phyloP scores from a whole-genome alignment of 64 coral and sea anemone species.

The Montipora foliosa region DNA sequence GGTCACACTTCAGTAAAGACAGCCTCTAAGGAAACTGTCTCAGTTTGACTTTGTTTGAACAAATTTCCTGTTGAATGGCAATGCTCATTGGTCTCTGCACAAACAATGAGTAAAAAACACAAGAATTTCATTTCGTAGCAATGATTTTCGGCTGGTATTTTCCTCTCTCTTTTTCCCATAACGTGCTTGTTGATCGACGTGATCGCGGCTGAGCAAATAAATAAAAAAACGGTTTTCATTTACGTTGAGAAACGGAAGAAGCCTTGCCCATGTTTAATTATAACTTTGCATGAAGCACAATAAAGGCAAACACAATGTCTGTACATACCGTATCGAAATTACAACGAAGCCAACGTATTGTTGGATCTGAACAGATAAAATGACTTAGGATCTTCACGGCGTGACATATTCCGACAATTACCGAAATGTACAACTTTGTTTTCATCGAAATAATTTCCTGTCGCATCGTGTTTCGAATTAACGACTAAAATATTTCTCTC shows the following conservation, averaged over 20 bases:
- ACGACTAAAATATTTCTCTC: slow-evolving; percentile 24
- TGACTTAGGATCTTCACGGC: background rate
- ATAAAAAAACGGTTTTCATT: background rate
- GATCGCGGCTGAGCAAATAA: background rate
- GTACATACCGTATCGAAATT: background rate
- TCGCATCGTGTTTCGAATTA: background rate
- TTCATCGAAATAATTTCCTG: background rate
- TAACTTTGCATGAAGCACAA: slow-evolving; percentile 38
- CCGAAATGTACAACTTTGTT: slow-evolving; percentile 23
- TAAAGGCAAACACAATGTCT: background rate
- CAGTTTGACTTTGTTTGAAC: background rate
- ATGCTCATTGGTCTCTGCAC: background rate
- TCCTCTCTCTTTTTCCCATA: too few species aligned
- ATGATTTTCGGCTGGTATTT: background rate
- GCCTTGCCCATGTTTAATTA: background rate
- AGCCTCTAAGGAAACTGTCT: background rate
- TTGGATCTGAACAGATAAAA: background rate
- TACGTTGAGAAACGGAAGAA: background rate
- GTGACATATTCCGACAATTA: background rate
- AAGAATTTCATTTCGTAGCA: background rate
- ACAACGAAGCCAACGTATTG: background rate
- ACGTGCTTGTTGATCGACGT: background rate
- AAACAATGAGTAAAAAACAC: background rate
- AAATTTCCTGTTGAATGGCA: background rate
- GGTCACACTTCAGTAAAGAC: background rate